These are phyloP conservation scores for Vireo altiloquus DNA, from an alignment of 2,113 vertebrate species.

Conservation along the genomic window DNA sequence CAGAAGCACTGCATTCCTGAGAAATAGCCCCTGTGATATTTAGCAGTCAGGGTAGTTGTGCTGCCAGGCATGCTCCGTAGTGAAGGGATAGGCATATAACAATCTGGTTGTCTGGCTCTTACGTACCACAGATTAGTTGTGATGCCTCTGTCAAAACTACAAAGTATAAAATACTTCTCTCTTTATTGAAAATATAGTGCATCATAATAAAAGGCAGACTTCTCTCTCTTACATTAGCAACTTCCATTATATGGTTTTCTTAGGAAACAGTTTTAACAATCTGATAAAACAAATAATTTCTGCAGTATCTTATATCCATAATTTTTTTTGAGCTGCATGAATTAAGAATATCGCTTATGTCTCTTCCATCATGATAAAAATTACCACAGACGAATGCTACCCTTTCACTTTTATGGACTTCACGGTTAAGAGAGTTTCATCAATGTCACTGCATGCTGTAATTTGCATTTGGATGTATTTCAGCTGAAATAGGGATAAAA, in stretches of 20 bases:
- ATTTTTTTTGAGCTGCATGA: background rate
- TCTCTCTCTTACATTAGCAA: background rate
- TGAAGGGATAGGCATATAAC: constrained; percentile 39
- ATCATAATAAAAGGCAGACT: background rate
- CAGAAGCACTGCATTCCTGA: background rate
- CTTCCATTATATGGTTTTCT: background rate
- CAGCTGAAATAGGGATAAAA: background rate
- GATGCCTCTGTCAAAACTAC: background rate
- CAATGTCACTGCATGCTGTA: rapidly evolving
- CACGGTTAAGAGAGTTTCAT: background rate
- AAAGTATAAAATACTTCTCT: background rate
- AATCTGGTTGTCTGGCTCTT: constrained; percentile 43
- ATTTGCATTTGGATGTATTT: background rate
- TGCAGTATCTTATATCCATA: background rate
- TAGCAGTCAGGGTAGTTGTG: background rate
- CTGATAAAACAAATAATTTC: background rate
- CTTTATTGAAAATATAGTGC: background rate
- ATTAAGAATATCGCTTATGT: background rate
- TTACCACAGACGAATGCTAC: background rate
- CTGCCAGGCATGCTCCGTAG: constrained; percentile 25
- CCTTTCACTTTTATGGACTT: background rate
- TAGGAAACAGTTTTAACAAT: background rate
- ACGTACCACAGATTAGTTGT: constrained; percentile 51
- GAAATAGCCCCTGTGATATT: background rate
- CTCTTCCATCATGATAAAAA: background rate